These are phyloP conservation scores for Acleris emargana DNA, from an alignment of 2,888 invertebrate genomes.

Conservation along the genomic window DNA sequence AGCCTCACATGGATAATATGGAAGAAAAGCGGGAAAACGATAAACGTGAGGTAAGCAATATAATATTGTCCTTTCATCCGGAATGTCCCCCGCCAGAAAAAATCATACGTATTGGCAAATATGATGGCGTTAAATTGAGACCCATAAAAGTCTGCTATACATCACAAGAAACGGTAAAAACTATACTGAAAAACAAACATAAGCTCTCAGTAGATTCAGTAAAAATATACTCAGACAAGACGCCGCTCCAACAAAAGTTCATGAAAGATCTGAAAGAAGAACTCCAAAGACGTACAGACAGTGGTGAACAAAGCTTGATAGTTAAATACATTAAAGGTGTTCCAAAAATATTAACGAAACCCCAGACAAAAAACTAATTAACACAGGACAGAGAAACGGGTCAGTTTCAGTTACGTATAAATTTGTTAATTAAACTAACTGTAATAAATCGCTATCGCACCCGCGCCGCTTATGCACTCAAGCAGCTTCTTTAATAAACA, in stretches of 20 bases:
- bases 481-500: no score
- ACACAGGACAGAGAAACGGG: neutral
- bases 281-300: neutral
- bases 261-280: neutral
- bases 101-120: conserved; percentile 3
- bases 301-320: neutral
- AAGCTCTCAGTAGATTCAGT: neutral
- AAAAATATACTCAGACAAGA: conserved; percentile 5
- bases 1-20: neutral
- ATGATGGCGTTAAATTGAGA: neutral
- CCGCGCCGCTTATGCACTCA: no score
- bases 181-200: neutral
- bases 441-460: no score
- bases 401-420: neutral
- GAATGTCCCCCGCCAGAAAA: neutral
- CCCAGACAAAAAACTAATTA: conserved; percentile 2
- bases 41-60: neutral
- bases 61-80: neutral
- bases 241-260: conserved; percentile 1
- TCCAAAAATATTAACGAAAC: conserved; percentile 1
- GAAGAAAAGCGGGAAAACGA: neutral
- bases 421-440: neutral
- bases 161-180: conserved; percentile 3
- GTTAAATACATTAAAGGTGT: no score
- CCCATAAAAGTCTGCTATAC: neutral